A percentile compares a stretch with the other conserved stretches of the same genome.
Conservation (phyloP, 2,797 vertebrate species). For the Epinephelus malabaricus region DNA sequence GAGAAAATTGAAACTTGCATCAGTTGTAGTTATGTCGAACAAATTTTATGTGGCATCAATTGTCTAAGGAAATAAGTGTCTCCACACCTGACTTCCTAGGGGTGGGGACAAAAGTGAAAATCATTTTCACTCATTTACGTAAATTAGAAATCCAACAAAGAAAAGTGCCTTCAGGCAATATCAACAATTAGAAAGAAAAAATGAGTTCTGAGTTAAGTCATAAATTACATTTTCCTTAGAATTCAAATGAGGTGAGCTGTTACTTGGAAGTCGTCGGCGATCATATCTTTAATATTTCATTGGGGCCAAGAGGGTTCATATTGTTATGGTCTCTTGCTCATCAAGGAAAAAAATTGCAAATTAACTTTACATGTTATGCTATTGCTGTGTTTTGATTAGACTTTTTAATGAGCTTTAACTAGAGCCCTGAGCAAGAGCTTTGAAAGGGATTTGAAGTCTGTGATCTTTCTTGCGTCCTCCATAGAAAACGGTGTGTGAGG, state of each 20-base stretch:
- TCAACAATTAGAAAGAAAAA: slow-evolving; percentile 74
- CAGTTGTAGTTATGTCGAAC: slow-evolving; percentile 41
- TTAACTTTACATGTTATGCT: slow-evolving; percentile 75
- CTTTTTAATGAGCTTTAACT: slow-evolving; percentile 79
- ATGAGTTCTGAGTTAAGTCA: slow-evolving; percentile 64
- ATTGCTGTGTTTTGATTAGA: slow-evolving; percentile 75
- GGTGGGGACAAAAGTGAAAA: slow-evolving; percentile 53
- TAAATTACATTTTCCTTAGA: slow-evolving; percentile 73
- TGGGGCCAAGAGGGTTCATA: slow-evolving; percentile 63
- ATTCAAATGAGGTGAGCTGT: slow-evolving; percentile 77
- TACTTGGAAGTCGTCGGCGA: slow-evolving; percentile 62
- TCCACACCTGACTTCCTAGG: slow-evolving; percentile 68
- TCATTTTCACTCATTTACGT: slow-evolving; percentile 73
- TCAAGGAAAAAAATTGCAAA: slow-evolving; percentile 63
- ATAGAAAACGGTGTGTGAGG: slow-evolving; percentile 40
- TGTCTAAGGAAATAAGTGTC: slow-evolving; percentile 61
- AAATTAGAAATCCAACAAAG: slow-evolving; percentile 78
- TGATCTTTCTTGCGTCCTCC: slow-evolving; percentile 48
- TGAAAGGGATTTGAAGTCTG: slow-evolving; percentile 58
- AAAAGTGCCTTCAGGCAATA: slow-evolving; percentile 70
- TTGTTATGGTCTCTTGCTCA: slow-evolving; percentile 74
- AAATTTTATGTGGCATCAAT: slow-evolving; percentile 36
- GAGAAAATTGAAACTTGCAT: slow-evolving; percentile 20
- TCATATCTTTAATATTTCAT: slow-evolving; percentile 74
- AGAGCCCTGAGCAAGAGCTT: slow-evolving; percentile 66